A percentile compares a stretch with the other conserved stretches of the same genome.
Conservation (phyloP, 2,113 vertebrate genomes). For the Sphaerodactylus townsendi region DNA sequence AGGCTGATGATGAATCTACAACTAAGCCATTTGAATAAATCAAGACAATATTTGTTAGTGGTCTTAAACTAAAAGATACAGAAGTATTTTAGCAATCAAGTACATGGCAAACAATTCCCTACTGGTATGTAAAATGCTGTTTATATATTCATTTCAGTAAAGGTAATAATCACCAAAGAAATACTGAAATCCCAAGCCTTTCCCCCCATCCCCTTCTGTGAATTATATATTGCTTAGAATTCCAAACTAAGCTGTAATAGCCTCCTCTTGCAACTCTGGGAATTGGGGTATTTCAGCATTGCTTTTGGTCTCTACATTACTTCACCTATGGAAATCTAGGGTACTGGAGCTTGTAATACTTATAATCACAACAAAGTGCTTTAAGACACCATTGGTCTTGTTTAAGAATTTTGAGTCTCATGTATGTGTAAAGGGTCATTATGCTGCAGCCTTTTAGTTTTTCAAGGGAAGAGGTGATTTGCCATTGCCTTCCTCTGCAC, state of each 20-base stretch:
- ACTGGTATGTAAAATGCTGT: neutral
- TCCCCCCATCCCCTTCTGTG: neutral
- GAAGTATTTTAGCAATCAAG: neutral
- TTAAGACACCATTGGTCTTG: neutral
- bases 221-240: neutral
- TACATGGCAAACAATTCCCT: neutral
- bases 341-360: neutral
- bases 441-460: too few species aligned
- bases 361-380: neutral
- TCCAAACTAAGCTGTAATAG: neutral
- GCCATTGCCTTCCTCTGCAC: too few species aligned
- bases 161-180: slow-evolving; percentile 3
- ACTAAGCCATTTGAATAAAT: neutral
- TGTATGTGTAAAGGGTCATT: too few species aligned
- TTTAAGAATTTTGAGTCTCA: neutral
- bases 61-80: slow-evolving; percentile 15
- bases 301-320: neutral
- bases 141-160: neutral
- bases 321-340: neutral
- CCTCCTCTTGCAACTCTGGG: neutral
- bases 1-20: neutral
- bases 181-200: slow-evolving; percentile 5
- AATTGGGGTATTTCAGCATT: neutral
- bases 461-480: too few species aligned
- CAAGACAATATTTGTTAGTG: neutral